Percentiles rank a stretch among this genome's conserved stretches.
Evolutionary conservation across 2,113 vertebrate species (phyloP).

Genomic region (Ophthalmolycus amberensis): DNA sequence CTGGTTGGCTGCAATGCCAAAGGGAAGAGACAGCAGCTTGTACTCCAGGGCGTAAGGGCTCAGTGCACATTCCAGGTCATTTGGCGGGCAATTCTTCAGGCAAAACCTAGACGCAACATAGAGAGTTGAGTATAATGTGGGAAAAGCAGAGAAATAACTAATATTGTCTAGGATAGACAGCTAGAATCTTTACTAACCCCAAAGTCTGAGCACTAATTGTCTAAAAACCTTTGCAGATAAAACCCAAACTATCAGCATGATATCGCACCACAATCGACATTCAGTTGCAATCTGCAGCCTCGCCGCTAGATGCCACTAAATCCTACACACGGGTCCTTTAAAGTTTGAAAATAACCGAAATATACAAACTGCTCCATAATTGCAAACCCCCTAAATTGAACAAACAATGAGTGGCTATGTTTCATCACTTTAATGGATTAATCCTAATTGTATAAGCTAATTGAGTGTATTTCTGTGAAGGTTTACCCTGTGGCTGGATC

Average conservation of each 20-base stretch:
- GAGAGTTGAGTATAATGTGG: neutral
- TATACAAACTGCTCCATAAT: neutral
- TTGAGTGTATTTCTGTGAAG: neutral
- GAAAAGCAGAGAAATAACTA: neutral
- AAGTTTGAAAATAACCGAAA: neutral
- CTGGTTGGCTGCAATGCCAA: slow-evolving; percentile 94
- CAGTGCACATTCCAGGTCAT: slow-evolving; percentile 92
- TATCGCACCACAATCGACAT: neutral
- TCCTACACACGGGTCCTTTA: neutral
- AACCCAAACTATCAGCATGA: neutral
- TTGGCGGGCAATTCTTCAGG: slow-evolving; percentile 92
- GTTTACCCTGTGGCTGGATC: slow-evolving; percentile 90
- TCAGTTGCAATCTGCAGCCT: neutral
- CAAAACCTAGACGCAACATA: slow-evolving; percentile 87
- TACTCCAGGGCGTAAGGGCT: slow-evolving; percentile 96
- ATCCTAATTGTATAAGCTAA: neutral
- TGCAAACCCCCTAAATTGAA: neutral
- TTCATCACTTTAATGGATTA: neutral
- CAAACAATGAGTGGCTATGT: neutral
- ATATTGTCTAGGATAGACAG: neutral
- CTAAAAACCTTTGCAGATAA: neutral
- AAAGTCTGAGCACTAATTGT: neutral
- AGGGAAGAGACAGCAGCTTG: slow-evolving; percentile 95
- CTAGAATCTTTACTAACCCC: neutral
- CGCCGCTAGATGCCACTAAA: neutral